Conservation (phyloP, 2,113 vertebrate genomes). For the Hippocampus guttulatus region DNA sequence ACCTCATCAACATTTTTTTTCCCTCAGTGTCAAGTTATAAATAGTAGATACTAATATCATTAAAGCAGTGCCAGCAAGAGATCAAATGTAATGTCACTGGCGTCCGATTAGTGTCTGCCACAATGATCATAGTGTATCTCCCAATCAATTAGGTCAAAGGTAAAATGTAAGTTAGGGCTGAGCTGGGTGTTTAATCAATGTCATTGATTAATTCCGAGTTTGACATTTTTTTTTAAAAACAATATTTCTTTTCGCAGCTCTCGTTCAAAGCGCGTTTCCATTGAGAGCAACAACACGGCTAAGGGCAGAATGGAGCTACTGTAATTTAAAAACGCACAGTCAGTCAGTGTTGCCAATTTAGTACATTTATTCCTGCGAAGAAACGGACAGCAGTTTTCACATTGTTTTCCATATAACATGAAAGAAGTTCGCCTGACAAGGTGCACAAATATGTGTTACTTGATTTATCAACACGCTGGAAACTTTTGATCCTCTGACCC, state of each 20-base stretch:
- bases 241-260: not conserved
- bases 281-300: not conserved
- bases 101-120: not conserved
- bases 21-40: not conserved
- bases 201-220: not conserved
- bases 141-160: not conserved
- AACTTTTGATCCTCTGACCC: not conserved
- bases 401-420: not conserved
- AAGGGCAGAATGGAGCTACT: not conserved
- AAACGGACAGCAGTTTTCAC: not conserved
- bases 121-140: not conserved
- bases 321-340: not conserved
- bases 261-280: not conserved
- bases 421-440: not conserved
- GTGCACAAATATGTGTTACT: not conserved
- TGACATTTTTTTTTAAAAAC: not conserved
- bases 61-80: not conserved
- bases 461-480: not conserved
- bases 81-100: slow-evolving; percentile 2
- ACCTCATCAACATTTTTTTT: not conserved
- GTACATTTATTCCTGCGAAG: not conserved
- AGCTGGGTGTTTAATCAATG: not conserved
- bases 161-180: not conserved
- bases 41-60: slow-evolving; percentile 7
- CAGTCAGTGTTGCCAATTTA: not conserved